These are phyloP conservation scores for Crematogaster levior DNA, from an alignment of 2,888 invertebrate genomes.

Conservation along the genomic window DNA sequence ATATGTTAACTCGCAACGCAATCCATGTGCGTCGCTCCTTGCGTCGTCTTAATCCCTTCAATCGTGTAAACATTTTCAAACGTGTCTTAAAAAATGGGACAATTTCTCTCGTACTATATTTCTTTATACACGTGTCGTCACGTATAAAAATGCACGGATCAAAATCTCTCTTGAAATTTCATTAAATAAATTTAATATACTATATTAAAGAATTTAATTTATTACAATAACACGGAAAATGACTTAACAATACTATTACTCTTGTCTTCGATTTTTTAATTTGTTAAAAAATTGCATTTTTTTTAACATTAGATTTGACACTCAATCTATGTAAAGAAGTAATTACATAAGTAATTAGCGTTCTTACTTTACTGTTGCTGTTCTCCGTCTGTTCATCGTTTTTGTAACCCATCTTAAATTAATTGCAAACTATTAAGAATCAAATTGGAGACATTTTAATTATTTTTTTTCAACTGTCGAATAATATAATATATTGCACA, in stretches of 20 bases:
- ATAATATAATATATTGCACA: slow-evolving; percentile 25
- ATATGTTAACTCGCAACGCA: slow-evolving; percentile 40
- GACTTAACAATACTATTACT: not conserved
- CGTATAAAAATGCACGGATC: slow-evolving; percentile 1
- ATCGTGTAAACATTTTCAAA: slow-evolving; percentile 2
- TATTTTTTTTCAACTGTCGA: slow-evolving; percentile 7
- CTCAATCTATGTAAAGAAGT: not conserved
- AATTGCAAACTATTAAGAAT: slow-evolving; percentile 10
- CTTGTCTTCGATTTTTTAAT: not conserved
- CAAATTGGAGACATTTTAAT: slow-evolving; percentile 11
- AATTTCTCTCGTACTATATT: not conserved
- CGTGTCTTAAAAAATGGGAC: not conserved
- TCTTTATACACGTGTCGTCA: not conserved
- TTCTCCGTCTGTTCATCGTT: not conserved
- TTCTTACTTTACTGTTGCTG: not conserved
- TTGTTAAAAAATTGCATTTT: not conserved
- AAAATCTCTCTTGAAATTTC: not conserved
- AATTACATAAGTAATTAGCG: not conserved
- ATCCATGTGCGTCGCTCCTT: not conserved
- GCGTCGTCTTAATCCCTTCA: not conserved
- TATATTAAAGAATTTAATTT: not conserved
- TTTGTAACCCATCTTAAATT: not conserved
- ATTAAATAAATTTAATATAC: not conserved
- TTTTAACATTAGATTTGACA: no score
- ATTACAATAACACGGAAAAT: not conserved